Evolutionary conservation across 2,797 vertebrate species (phyloP).

Genomic region (Macropus fuliginosus): DNA sequence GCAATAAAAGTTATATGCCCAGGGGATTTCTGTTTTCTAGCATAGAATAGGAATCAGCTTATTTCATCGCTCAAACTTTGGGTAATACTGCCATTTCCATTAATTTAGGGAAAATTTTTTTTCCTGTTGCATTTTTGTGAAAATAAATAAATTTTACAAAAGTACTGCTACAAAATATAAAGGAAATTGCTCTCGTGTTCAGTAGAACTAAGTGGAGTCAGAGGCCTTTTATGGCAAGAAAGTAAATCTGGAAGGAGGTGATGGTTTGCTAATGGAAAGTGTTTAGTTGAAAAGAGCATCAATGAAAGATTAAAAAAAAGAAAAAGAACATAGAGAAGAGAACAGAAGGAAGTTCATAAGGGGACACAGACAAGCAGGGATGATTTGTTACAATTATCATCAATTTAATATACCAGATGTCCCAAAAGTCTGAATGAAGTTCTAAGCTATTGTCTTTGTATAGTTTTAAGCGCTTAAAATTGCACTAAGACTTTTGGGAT

Average conservation of each 20-base stretch:
- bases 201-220: background rate
- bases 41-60: slow-evolving; percentile 17
- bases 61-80: slow-evolving; percentile 34
- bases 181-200: slow-evolving; percentile 1
- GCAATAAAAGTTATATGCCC: slow-evolving; percentile 16
- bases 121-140: slow-evolving; percentile 37
- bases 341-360: background rate
- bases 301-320: background rate
- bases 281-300: slow-evolving; percentile 22
- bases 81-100: slow-evolving; percentile 31
- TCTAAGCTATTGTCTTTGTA: background rate
- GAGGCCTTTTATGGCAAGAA: background rate
- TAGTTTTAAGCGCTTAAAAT: background rate
- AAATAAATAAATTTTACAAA: background rate
- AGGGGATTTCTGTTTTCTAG: background rate
- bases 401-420: background rate
- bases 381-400: background rate
- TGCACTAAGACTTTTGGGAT: background rate
- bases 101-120: slow-evolving; percentile 38
- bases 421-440: background rate
- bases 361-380: background rate
- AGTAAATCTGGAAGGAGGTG: slow-evolving; percentile 17
- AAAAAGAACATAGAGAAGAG: background rate
- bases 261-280: slow-evolving; percentile 43
- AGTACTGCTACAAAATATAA: slow-evolving; percentile 36